Conservation (phyloP, 2,113 vertebrate species). For the Leucopsar rothschildi region DNA sequence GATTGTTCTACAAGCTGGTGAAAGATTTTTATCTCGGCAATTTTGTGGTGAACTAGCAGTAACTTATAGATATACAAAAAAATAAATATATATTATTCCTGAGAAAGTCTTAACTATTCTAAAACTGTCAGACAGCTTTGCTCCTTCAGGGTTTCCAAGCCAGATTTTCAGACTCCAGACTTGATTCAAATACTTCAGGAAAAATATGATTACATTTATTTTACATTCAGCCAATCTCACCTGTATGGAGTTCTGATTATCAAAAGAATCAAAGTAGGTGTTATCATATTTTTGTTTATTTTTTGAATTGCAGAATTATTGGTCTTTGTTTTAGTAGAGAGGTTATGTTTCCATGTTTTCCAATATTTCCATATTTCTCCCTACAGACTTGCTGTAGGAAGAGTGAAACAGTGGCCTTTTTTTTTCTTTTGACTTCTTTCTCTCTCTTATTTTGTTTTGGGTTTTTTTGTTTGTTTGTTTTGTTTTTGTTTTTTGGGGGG, state of each 20-base stretch:
- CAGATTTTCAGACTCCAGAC: background rate
- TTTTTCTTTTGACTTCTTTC: too few relatives aligned
- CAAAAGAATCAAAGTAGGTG: background rate
- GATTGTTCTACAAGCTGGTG: background rate
- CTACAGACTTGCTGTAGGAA: background rate
- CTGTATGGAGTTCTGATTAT: background rate
- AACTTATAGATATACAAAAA: background rate
- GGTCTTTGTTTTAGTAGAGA: background rate
- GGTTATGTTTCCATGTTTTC: background rate
- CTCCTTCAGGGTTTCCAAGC: background rate
- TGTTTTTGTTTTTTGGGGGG: too few relatives aligned
- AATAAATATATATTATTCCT: background rate
- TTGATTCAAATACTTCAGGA: background rate
- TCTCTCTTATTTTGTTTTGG: too few relatives aligned
- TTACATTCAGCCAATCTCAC: background rate
- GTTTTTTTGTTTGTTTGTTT: too few relatives aligned
- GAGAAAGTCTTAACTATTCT: background rate
- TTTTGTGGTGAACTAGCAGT: background rate
- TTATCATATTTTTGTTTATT: background rate
- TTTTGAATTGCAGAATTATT: background rate
- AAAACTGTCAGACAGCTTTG: background rate
- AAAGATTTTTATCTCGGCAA: background rate
- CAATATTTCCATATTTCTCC: rapidly evolving
- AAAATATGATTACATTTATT: background rate
- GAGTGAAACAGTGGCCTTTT: background rate